Base-by-base conservation (phyloP, 1,140 invertebrate species). In the Drosophila trapezifrons region DNA sequence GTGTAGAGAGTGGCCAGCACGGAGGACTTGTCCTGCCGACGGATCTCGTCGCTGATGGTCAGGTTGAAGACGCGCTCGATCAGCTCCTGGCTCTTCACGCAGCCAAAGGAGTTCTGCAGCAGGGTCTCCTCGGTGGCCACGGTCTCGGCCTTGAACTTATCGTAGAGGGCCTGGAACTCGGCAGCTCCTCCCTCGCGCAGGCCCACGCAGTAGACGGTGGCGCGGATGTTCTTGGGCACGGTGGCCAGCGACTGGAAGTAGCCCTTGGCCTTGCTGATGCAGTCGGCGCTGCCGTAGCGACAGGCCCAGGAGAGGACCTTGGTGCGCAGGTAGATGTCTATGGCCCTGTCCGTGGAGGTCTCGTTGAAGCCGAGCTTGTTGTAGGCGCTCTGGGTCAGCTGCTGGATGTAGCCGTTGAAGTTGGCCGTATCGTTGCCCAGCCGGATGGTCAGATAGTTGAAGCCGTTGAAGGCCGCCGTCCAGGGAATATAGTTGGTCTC, bases 401-500 rank as follows among this genome's bases (percentile, higher is more conserved):
- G 15, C 5, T 51, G 75, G 29, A 91, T 90, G n/a, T 91, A 91
- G 12, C 13, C 46, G 10, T 69, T 67, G 40, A 91, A 91, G n/a
- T 79, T 17, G 4, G 32, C 13, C 7, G 75, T 86, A 12, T 91
- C 82, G 0, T 51, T 79, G 42, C 91, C 91, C 57, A 92, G 47
- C 4, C 91, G 90, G 49, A 83, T 84, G 38, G 65, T 45, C 47
- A 92, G 49, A 43, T 42, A 92, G 27, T 54, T 92, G n/a, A 95
- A 93, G 35, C 93, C 93, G 32, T 90, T 92, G 15, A 94, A 92
- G 12, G 94, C 95, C 2, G 95, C 91, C 22, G 92, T 91, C 95
- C 95, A 96, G 4, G 95, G 95, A 42, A 95, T 92, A 60, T 95
- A 95, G 49, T 95, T 93, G 6, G 91, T 93, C 86, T 96, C 95